Evolutionary conservation across 2,888 invertebrate genomes (phyloP).

Genomic region (Cepaea hortensis): DNA sequence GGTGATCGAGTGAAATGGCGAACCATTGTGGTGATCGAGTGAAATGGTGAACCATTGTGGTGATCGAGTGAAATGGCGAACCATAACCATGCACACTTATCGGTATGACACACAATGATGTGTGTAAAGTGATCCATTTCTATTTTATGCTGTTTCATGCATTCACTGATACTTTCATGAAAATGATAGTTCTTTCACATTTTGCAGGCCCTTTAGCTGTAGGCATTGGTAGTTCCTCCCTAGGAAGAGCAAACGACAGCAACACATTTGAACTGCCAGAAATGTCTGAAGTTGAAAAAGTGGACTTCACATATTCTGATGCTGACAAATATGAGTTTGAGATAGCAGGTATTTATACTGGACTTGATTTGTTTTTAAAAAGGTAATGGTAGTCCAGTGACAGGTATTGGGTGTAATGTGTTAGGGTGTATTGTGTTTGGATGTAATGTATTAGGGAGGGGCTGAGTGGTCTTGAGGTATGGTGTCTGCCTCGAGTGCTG

Average conservation of each 20-base stretch:
- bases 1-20: no score
- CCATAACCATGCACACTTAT: no score
- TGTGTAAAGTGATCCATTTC: no score
- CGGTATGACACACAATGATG: no score
- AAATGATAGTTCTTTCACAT: neutral
- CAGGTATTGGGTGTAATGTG: neutral
- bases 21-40: no score
- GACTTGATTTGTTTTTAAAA: neutral
- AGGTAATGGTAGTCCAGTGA: neutral
- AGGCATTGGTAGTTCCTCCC: slow-evolving; percentile 15
- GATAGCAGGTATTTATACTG: slow-evolving; percentile 45
- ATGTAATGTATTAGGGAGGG: neutral
- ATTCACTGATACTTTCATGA: no score
- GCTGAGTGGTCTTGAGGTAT: no score
- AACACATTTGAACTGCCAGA: slow-evolving; percentile 23
- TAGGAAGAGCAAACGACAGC: slow-evolving; percentile 14
- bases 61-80: no score
- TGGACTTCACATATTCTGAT: slow-evolving; percentile 53
- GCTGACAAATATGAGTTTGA: slow-evolving; percentile 52
- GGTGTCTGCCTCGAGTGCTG: no score
- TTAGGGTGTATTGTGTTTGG: neutral
- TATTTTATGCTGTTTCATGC: neutral
- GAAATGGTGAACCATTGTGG: no score
- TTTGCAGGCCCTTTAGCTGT: slow-evolving; percentile 22
- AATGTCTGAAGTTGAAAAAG: slow-evolving; percentile 49